phyloP scores from a whole-genome alignment of 2,888 invertebrate species.

The Lithophane semibrunnea region DNA sequence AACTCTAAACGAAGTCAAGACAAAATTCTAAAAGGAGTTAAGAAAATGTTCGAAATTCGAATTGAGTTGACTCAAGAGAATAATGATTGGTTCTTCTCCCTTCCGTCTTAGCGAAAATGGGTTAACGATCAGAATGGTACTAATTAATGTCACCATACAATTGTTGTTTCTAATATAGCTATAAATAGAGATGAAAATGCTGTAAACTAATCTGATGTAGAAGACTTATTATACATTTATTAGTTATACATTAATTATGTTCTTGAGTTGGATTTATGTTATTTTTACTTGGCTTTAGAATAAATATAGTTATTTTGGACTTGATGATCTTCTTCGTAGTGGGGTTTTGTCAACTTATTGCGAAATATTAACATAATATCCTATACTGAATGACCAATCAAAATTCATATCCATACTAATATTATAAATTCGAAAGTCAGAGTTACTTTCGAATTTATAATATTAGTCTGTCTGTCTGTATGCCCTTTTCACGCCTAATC shows the following conservation, averaged over 20 bases:
- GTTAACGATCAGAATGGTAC: constrained; percentile 84
- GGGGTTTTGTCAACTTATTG: background rate
- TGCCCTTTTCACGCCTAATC: too few relatives aligned
- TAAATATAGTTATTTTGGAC: constrained; percentile 12
- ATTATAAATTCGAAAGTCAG: too few relatives aligned
- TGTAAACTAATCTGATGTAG: constrained; percentile 69
- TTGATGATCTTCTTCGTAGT: background rate
- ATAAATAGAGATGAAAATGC: constrained; percentile 74
- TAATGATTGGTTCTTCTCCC: constrained; percentile 67
- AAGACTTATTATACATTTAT: constrained; percentile 39
- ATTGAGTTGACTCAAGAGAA: constrained; percentile 60
- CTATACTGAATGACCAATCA: too few relatives aligned
- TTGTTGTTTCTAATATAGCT: constrained; percentile 69
- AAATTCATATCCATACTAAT: too few relatives aligned
- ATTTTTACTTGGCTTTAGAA: background rate
- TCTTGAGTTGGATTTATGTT: constrained; percentile 29
- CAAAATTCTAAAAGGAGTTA: constrained; percentile 48
- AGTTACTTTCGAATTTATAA: too few relatives aligned
- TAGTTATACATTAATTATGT: constrained; percentile 20
- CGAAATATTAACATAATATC: background rate
- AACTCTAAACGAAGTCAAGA: constrained; percentile 39
- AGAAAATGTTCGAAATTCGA: constrained; percentile 47
- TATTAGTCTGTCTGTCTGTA: too few relatives aligned
- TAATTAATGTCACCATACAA: constrained; percentile 81
- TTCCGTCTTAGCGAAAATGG: constrained; percentile 75